Base-by-base conservation (phyloP, 2,797 vertebrate genomes). In the Sebastolobus alascanus region DNA sequence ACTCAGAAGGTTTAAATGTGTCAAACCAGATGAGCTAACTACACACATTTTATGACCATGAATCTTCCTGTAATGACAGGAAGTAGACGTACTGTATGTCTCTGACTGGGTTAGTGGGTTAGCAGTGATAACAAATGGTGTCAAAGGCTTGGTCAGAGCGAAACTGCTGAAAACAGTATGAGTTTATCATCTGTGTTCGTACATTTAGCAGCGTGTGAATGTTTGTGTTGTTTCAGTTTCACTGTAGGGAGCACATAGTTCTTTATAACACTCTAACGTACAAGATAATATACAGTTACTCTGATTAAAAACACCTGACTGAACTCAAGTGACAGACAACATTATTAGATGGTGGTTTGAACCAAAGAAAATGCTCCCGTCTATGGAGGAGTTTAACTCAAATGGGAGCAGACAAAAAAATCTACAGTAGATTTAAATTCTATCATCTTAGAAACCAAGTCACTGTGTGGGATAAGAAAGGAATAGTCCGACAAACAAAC, bases 281-380 rank as follows among this genome's bases (percentile, higher is more conserved):
- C 25, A 50, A 52, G 43, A 33, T 33, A 66, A 14, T 2, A 43
- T 16, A 40, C 11, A 8, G 35, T 5, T 18, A 14, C 20, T 63
- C 37, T 16, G 61, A 40, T 40, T 38, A 64, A 8, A 33, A 38
- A 54, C 31, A 61, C 31, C 8, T 33, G 58, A 29, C 29, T 20
- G 58, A n/a, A 18, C 59, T 61, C 22, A 72, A 68, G 71, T 52
- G 69, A 83, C 83, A 72, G 70, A 64, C 38, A 4, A 18, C 50
- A 37, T 73, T 61, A 70, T 82, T 64, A 33, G 55, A 74, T 43
- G 80, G 38, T 6, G 4, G 22, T 63, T 35, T 33, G 58, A 84
- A 55, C 67, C 68, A 58, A 55, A 79, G 69, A 65, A 82, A 79
- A 75, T 56, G 31, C 14, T 35, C 8, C 43, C 10, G 59, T 54